Conservation (phyloP, 2,797 vertebrate genomes). For the Sorex maritimensis region DNA sequence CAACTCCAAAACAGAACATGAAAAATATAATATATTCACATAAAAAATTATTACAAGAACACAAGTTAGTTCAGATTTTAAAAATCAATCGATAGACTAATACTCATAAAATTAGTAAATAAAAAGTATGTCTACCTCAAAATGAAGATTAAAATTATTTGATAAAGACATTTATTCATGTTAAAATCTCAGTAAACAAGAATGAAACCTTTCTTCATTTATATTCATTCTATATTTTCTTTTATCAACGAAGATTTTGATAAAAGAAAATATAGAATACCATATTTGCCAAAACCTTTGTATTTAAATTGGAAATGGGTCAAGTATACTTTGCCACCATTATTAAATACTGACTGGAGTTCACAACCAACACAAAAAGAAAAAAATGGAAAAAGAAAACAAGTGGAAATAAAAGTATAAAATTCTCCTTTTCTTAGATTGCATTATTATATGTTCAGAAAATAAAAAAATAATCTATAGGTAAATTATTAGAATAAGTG, state of each 20-base stretch:
- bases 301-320: not conserved
- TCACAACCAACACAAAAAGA: conserved; percentile 1
- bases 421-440: conserved; percentile 3
- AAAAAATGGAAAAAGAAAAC: conserved; percentile 47
- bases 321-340: not conserved
- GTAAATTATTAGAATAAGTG: not conserved
- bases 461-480: conserved; percentile 42
- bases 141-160: conserved; percentile 1
- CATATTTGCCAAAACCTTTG: not conserved
- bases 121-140: conserved; percentile 10
- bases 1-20: too few species aligned
- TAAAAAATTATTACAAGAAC: conserved; percentile 41
- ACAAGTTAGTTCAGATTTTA: conserved; percentile 33
- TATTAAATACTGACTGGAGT: not conserved
- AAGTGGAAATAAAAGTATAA: conserved; percentile 24
- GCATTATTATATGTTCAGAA: not conserved
- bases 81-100: not conserved
- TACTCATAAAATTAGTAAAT: conserved; percentile 33
- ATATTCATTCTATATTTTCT: not conserved
- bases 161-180: conserved; percentile 16
- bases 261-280: not conserved
- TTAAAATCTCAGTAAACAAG: conserved; percentile 32
- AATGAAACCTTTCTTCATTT: not conserved
- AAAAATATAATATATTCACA: not conserved
- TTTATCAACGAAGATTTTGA: not conserved